phyloP scores from a whole-genome alignment of 2,113 vertebrate genomes.

The Riparia riparia region DNA sequence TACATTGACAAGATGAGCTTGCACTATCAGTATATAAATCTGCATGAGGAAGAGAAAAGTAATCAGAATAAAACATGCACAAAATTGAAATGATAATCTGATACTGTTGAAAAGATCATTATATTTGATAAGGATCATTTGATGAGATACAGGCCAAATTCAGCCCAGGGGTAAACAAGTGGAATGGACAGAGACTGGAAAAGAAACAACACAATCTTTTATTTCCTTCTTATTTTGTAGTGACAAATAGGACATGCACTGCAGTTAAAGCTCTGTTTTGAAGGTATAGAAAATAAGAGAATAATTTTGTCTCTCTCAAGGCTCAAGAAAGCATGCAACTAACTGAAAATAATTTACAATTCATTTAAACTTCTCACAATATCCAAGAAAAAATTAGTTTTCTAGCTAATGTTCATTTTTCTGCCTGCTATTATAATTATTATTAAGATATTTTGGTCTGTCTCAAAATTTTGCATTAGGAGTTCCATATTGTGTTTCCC shows the following conservation, averaged over 20 bases:
- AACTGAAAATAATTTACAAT: not conserved
- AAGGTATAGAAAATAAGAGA: not conserved
- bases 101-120: slow-evolving; percentile 20
- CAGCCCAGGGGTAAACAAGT: not conserved
- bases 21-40: not conserved
- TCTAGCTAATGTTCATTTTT: not conserved
- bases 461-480: not conserved
- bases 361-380: not conserved
- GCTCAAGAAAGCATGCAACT: not conserved
- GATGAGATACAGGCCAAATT: not conserved
- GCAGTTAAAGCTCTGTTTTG: not conserved
- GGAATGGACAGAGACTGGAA: not conserved
- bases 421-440: not conserved
- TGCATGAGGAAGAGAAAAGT: not conserved
- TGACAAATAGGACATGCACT: not conserved
- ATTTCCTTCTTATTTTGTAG: not conserved
- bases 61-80: not conserved
- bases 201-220: not conserved
- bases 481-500: not conserved
- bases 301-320: not conserved
- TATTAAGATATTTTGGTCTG: not conserved
- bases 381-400: not conserved
- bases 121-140: slow-evolving; percentile 26
- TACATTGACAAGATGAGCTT: not conserved
- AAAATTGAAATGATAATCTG: slow-evolving; percentile 24